Evolutionary conservation across 1,140 invertebrate genomes (phyloP), one percentile per base, ranked within the genome.

Genomic region (Bombus balteatus): DNA sequence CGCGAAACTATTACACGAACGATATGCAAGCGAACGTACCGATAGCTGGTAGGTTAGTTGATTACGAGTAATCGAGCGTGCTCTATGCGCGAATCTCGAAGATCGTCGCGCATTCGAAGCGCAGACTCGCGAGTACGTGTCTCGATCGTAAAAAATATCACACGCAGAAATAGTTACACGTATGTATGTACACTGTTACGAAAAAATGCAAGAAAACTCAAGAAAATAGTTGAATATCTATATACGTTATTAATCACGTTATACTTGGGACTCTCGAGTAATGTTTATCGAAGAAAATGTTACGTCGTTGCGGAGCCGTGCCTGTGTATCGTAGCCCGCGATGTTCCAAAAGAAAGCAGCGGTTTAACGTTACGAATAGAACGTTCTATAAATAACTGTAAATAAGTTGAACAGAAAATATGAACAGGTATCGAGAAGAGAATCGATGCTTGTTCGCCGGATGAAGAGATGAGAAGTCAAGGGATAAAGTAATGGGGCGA

Each of bases 331-430:
- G 83, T 75, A 59, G 62, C 53, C 70, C 43, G 87, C 75, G 73
- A 82, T 78, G 28, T 41, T 65, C 62, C 37, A 22, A 28, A 57
- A 84, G 57, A 83, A 84, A 41, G 53, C 84, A 53, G 78, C 28
- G 59, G 43, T 53, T 34, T 47, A 86, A 91, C 90, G 84, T 91
- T 92, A 83, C 78, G 66, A 65, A 41, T 62, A 43, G 43, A 78
- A 78, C 59, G 75, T 78, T 78, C 57, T 90, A 90, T 85, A 85
- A 88, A 94, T 93, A 93, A 91, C 77, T 94, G 93, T 94, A 94
- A 86, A 94, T 94, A 93, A 81, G 32, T 59, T 32, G n/a, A 78
- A 83, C 86, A 57, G 43, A 70, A 59, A 66, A 75, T 74, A 85
- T 70, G 78, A 68, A 22, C 34, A 68, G 32, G 32, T 32, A 66